Evolutionary conservation across 2,888 invertebrate genomes (phyloP).

Genomic region (Aelia acuminata): DNA sequence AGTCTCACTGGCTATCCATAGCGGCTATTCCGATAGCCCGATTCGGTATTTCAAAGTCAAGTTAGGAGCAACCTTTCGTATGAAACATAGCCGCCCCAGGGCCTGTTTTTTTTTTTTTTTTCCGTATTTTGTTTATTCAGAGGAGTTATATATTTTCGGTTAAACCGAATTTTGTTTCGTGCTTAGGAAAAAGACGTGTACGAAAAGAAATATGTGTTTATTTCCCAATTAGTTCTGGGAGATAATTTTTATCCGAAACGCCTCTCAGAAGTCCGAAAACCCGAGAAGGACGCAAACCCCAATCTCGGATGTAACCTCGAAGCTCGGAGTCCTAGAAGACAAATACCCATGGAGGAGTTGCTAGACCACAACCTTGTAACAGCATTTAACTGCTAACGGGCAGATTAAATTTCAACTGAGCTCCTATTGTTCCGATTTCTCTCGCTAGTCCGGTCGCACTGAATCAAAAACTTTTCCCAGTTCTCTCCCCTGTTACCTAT

Average conservation of each 20-base stretch:
- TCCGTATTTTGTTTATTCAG: no score
- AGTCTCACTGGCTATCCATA: no score
- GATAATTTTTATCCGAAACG: neutral
- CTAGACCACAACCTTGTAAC: slow-evolving; percentile 31
- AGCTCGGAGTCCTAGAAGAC: neutral
- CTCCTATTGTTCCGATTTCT: slow-evolving; percentile 5
- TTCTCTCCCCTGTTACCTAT: slow-evolving; percentile 45
- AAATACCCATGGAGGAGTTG: neutral
- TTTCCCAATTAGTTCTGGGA: no score
- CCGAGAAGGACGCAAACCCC: neutral
- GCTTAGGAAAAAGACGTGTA: no score
- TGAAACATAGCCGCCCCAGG: no score
- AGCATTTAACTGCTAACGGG: slow-evolving; percentile 22
- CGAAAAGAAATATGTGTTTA: no score
- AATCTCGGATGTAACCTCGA: neutral
- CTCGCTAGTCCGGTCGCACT: neutral
- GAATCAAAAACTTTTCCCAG: slow-evolving; percentile 42
- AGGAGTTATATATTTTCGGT: no score
- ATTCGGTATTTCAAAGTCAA: no score
- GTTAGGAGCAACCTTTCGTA: no score
- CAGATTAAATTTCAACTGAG: slow-evolving; percentile 45
- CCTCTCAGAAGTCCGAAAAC: neutral
- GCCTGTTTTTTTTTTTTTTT: no score
- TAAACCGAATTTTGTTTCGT: no score
- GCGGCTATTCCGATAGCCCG: no score